These are phyloP conservation scores for Tetramorium simillimum DNA, from an alignment of 1,140 invertebrate species.

Conservation along the genomic window DNA sequence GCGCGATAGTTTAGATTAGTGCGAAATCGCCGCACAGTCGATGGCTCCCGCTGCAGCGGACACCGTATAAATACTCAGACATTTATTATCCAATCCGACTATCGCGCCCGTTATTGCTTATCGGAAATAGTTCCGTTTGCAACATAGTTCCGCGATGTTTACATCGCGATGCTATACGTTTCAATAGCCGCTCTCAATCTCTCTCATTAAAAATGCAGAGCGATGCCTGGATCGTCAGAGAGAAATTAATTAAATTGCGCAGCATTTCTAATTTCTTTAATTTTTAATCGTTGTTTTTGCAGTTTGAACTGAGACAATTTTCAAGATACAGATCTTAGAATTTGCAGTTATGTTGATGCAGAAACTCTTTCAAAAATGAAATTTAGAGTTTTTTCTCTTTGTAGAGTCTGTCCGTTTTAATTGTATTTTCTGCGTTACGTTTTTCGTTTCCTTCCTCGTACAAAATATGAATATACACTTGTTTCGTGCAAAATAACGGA, in stretches of 20 bases:
- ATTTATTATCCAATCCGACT: conserved; percentile 46
- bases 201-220: not conserved
- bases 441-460: not conserved
- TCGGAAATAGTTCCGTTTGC: conserved; percentile 41
- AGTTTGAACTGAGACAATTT: not conserved
- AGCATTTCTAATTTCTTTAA: not conserved
- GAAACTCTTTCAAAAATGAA: not conserved
- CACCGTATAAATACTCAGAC: conserved; percentile 43
- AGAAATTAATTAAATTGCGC: not conserved
- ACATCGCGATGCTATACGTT: not conserved
- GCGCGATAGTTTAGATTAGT: conserved; percentile 31
- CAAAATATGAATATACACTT: conserved; percentile 4
- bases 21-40: conserved; percentile 20
- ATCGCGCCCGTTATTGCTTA: conserved; percentile 44
- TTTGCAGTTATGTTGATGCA: not conserved
- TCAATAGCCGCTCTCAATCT: not conserved
- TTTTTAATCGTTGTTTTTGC: not conserved
- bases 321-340: not conserved
- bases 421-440: not conserved
- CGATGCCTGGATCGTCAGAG: not conserved
- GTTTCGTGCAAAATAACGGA: not conserved
- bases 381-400: not conserved
- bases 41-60: not conserved
- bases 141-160: conserved; percentile 21
- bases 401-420: not conserved